Base-by-base conservation (phyloP, 2,797 vertebrate genomes). In the Molossus molossus region DNA sequence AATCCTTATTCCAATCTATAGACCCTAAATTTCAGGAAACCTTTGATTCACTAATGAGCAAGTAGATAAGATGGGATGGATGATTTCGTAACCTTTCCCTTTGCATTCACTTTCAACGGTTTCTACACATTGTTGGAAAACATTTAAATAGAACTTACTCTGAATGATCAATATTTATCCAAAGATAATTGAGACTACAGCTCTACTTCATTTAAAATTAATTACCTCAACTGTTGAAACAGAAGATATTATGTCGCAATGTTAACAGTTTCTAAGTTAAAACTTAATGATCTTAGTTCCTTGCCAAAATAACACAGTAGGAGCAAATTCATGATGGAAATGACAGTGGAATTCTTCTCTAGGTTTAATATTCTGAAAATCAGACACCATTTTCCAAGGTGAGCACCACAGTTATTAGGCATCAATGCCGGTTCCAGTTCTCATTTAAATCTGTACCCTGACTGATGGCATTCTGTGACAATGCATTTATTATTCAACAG, bases 401-500 rank as follows among this genome's bases (percentile, higher is more conserved):
- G 79, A 95, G 88, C 4, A 25, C 48, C 37, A 37, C n/a, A 50
- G 27, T 95, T 90, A 69, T 58, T 83, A 95, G 64, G 27, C 20
- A 25, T 67, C 7, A 20, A 29, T 89, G n/a, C 29, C n/a, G 67
- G 18, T 89, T 87, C 76, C 40, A 93, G 37, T 84, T 94, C 67
- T 92, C 67, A 96, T 90, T 86, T 93, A 83, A 83, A 70, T 89
- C 45, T 94, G 14, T 50, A 40, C 57, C 40, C 27, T 70, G 23
- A 72, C 11, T 57, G 57, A 86, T 75, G 93, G 2, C 45, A 75
- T 87, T 95, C 87, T 70, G 23, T 76, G 67, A 91, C 62, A 87
- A 82, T 17, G 29, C 27, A 91, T 81, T 77, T 80, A 93, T 77
- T 93, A 73, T 93, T 97, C 69, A 86, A 37, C 7, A 91, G 70